Conservation (phyloP, 2,888 invertebrate species). For the Steinernema hermaphroditum region DNA sequence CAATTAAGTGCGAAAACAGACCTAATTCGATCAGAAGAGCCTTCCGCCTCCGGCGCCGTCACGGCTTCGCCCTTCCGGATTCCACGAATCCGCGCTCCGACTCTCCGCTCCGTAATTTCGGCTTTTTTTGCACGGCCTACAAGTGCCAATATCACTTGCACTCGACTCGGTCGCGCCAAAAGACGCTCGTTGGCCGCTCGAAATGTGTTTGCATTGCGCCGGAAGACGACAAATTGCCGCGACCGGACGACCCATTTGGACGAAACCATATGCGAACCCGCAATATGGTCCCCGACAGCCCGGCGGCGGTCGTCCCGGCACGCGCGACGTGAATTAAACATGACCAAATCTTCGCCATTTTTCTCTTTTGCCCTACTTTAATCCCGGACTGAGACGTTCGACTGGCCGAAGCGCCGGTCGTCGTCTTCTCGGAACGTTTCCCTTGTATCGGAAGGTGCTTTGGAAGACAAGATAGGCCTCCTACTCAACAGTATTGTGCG, state of each 20-base stretch:
- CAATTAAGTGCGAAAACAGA: no score
- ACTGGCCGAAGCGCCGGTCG: no score
- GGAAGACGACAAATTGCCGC: conserved; percentile 26
- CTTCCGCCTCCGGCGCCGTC: no score
- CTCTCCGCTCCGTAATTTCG: conserved; percentile 9
- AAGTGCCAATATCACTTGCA: conserved; percentile 28
- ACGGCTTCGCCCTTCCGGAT: no score
- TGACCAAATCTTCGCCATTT: conserved; percentile 29
- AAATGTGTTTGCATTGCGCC: conserved; percentile 28
- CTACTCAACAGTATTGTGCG: no score
- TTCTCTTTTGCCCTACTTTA: not conserved
- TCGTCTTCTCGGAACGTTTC: no score
- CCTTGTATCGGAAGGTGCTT: no score
- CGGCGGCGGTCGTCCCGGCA: not conserved
- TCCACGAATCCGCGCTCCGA: not conserved
- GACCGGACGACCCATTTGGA: not conserved
- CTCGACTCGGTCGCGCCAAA: conserved; percentile 22
- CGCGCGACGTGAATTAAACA: conserved; percentile 23
- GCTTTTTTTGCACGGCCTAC: not conserved
- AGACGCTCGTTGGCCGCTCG: not conserved
- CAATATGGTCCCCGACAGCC: conserved; percentile 11
- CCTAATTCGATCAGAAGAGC: no score
- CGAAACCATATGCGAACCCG: conserved; percentile 29
- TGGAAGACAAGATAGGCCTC: no score
- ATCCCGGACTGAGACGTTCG: conserved; percentile 9